Conservation (phyloP, 2,888 invertebrate species). For the Oscheius myriophilus region DNA sequence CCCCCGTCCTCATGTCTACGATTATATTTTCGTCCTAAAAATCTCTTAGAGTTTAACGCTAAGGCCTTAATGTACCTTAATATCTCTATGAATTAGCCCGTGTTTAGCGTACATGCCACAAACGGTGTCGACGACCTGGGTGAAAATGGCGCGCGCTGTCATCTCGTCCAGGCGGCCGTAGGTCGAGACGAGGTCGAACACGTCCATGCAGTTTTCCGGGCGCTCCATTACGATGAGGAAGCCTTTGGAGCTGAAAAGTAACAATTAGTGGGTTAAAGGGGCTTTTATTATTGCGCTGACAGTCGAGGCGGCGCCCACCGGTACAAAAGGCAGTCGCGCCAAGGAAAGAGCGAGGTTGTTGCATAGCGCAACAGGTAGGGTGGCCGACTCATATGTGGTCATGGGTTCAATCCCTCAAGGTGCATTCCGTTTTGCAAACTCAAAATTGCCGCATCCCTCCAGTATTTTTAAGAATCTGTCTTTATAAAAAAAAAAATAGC, state of each 20-base stretch:
- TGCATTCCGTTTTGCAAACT: too few relatives aligned
- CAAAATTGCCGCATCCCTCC: too few relatives aligned
- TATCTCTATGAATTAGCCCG: conserved; percentile 64
- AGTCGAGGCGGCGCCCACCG: too few relatives aligned
- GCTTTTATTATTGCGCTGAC: too few relatives aligned
- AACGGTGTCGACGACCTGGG: conserved; percentile 63
- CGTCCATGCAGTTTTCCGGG: conserved; percentile 63
- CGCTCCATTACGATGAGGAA: conserved; percentile 46
- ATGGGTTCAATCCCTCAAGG: too few relatives aligned
- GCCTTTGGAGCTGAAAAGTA: conserved; percentile 59
- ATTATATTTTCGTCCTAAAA: conserved; percentile 65
- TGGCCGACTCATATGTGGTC: too few relatives aligned
- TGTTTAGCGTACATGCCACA: conserved; percentile 60
- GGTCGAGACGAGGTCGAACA: conserved; percentile 63
- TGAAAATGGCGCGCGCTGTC: conserved; percentile 61
- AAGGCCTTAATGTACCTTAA: conserved; percentile 44
- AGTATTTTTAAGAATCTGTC: too few relatives aligned
- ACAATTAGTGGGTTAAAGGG: too few relatives aligned
- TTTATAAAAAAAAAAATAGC: too few relatives aligned
- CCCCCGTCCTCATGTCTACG: conserved; percentile 64
- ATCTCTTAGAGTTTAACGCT: background rate
- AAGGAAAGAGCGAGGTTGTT: too few relatives aligned
- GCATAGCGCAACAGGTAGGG: too few relatives aligned
- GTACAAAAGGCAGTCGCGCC: too few relatives aligned
- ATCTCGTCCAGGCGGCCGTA: conserved; percentile 63